phyloP scores from a whole-genome alignment of 2,888 invertebrate genomes.

The Drosophila infuscata region DNA sequence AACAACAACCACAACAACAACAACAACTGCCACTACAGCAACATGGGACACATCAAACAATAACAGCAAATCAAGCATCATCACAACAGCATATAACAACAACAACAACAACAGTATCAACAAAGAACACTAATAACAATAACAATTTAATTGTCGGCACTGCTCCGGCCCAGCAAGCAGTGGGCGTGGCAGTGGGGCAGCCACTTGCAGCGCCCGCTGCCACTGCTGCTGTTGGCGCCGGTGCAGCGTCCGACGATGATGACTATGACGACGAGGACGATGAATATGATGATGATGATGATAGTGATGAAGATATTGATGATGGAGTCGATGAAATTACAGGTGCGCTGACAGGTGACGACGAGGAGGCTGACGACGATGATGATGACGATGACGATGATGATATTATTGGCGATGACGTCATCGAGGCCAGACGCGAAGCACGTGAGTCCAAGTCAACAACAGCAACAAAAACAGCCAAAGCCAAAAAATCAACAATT shows the following conservation, averaged over 20 bases:
- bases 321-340: conserved; percentile 88
- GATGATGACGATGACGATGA: conserved; percentile 89
- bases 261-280: conserved; percentile 32
- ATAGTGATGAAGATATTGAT: conserved; percentile 84
- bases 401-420: conserved; percentile 88
- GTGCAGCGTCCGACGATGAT: conserved; percentile 86
- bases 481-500: conserved; percentile 84
- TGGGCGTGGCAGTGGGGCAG: conserved; percentile 47
- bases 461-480: conserved; percentile 82
- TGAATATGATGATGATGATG: conserved; percentile 55
- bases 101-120: conserved; percentile 45
- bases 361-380: conserved; percentile 88
- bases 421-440: conserved; percentile 88
- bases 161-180: conserved; percentile 43
- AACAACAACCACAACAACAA: conserved; percentile 45
- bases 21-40: conserved; percentile 47
- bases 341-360: conserved; percentile 89
- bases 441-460: conserved; percentile 95
- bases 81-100: conserved; percentile 62
- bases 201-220: conserved; percentile 36
- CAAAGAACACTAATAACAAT: conserved; percentile 68
- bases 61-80: conserved; percentile 67
- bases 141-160: conserved; percentile 53
- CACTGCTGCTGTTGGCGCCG: conserved; percentile 64
- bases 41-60: conserved; percentile 61